These are phyloP conservation scores for Botia almorhae DNA, from an alignment of 2,797 vertebrate species.

Conservation along the genomic window DNA sequence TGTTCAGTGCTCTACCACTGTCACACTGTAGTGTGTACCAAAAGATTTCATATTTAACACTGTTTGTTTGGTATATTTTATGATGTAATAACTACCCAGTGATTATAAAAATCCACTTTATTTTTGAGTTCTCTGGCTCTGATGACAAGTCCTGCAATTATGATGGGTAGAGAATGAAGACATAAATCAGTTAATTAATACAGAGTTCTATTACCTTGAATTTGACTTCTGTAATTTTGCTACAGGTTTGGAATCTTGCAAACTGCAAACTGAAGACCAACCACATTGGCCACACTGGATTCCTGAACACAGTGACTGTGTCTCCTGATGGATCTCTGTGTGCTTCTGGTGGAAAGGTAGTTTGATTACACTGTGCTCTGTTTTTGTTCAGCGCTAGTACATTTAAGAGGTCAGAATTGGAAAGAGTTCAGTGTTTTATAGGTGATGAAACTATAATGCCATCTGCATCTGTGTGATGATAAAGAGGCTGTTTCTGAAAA, in stretches of 20 bases:
- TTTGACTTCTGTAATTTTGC: not conserved
- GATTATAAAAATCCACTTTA: slow-evolving; percentile 58
- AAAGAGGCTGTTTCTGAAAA: slow-evolving; percentile 83
- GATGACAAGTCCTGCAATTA: slow-evolving; percentile 63
- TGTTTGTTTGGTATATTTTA: not conserved
- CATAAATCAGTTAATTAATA: not conserved
- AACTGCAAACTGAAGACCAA: slow-evolving; percentile 99
- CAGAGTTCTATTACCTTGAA: not conserved
- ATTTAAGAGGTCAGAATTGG: not conserved
- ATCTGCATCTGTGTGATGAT: slow-evolving; percentile 76
- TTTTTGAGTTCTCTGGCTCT: slow-evolving; percentile 59
- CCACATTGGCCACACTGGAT: slow-evolving; percentile 96
- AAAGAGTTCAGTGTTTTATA: not conserved
- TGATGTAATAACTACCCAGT: slow-evolving; percentile 48
- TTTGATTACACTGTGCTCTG: not conserved
- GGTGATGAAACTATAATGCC: slow-evolving; percentile 64
- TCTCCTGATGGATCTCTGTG: slow-evolving; percentile 97
- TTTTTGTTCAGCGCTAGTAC: not conserved
- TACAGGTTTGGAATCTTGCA: slow-evolving; percentile 92
- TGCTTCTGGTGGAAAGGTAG: slow-evolving; percentile 94
- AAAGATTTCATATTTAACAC: not conserved
- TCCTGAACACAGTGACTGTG: slow-evolving; percentile 94
- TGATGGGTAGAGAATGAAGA: slow-evolving; percentile 56
- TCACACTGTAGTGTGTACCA: no score
- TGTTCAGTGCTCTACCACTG: no score